Percentiles rank a stretch among this genome's conserved stretches.
Evolutionary conservation across 37 sponge, comb jelly and placozoan genomes (phyloP).

Genomic region (Eunapius fragilis): DNA sequence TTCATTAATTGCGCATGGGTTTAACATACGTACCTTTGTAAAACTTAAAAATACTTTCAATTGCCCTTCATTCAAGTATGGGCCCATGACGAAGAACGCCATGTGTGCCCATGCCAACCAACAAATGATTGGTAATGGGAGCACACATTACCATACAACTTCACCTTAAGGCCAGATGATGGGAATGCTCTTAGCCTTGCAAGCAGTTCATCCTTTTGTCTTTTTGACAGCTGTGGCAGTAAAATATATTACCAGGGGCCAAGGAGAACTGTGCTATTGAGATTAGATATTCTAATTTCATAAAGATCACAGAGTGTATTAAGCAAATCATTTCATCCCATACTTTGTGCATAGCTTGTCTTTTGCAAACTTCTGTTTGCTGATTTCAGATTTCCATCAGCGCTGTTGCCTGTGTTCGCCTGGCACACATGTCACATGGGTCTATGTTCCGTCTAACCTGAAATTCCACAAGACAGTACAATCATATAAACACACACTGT

Average conservation of each 20-base stretch:
- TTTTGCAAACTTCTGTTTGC: background rate
- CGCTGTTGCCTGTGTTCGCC: no score
- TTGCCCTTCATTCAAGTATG: conserved; percentile 1
- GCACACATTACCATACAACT: conserved; percentile 21
- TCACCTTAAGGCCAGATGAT: conserved; percentile 35
- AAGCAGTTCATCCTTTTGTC: conserved; percentile 32
- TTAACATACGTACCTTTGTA: conserved; percentile 4
- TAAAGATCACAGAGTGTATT: background rate
- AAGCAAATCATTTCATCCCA: conserved; percentile 15
- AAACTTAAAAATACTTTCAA: conserved; percentile 2
- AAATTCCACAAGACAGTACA: no score
- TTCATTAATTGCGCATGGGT: background rate
- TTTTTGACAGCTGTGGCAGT: conserved; percentile 1
- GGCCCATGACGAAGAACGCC: conserved; percentile 14
- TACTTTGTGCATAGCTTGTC: conserved; percentile 1
- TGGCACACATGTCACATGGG: background rate
- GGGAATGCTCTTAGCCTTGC: conserved; percentile 30
- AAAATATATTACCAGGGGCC: conserved; percentile 51
- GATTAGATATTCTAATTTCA: background rate
- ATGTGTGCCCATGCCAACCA: conserved; percentile 43
- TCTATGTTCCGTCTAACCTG: no score
- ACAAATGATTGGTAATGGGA: conserved; percentile 53
- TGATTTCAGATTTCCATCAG: background rate
- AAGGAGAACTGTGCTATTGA: conserved; percentile 26
- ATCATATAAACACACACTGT: no score